Percentiles rank a stretch among this genome's conserved stretches.
phyloP scores from a whole-genome alignment of 2,888 invertebrate genomes.

The Digitonthophagus gazella region DNA sequence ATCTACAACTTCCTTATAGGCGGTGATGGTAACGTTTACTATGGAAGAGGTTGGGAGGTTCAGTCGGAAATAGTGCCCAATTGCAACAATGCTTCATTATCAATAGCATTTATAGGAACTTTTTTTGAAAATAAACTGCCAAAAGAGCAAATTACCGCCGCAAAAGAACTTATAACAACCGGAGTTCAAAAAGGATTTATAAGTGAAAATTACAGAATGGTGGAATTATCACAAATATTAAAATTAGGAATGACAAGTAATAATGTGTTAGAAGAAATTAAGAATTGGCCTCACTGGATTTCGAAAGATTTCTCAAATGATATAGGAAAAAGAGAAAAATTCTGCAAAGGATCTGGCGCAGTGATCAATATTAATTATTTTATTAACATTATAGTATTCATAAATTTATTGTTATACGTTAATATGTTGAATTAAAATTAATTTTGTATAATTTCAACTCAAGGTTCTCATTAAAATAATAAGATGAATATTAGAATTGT shows the following conservation, averaged over 20 bases:
- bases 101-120: constrained; percentile 72
- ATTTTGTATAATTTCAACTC: no score
- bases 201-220: constrained; percentile 61
- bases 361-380: no score
- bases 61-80: constrained; percentile 69
- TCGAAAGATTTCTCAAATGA: constrained; percentile 5
- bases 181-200: constrained; percentile 65
- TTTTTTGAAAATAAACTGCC: constrained; percentile 58
- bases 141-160: constrained; percentile 59
- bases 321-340: constrained; percentile 14
- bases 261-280: constrained; percentile 61
- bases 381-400: no score
- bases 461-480: no score
- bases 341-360: constrained; percentile 19
- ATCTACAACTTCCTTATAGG: constrained; percentile 71
- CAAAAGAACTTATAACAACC: constrained; percentile 59
- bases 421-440: no score
- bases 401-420: no score
- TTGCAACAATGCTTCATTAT: constrained; percentile 66
- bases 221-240: constrained; percentile 67
- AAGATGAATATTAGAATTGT: no score
- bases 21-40: constrained; percentile 71
- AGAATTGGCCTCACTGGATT: constrained; percentile 64
- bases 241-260: constrained; percentile 65
- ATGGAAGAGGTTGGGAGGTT: constrained; percentile 69